Evolutionary conservation across 2,797 vertebrate genomes (phyloP).

Genomic region (Sebastes vulpes): DNA sequence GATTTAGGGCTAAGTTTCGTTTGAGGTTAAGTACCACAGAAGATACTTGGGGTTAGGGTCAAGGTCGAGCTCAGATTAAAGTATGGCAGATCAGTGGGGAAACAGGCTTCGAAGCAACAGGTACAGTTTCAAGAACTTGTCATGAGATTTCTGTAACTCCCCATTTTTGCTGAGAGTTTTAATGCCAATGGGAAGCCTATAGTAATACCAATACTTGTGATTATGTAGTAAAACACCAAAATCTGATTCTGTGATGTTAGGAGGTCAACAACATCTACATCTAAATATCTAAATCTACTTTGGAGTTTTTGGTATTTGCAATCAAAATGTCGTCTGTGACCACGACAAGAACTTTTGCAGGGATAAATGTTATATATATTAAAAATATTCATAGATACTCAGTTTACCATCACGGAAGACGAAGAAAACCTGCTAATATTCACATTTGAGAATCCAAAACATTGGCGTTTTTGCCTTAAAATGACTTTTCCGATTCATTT

Average conservation of each 20-base stretch:
- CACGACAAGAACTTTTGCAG: not conserved
- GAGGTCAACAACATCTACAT: not conserved
- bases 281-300: not conserved
- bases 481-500: not conserved
- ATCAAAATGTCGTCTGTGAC: not conserved
- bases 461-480: not conserved
- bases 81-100: not conserved
- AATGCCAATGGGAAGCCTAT: not conserved
- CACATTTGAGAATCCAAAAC: not conserved
- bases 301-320: not conserved
- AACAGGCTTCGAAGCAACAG: not conserved
- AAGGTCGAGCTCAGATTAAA: not conserved
- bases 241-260: not conserved
- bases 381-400: not conserved
- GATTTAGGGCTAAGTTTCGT: not conserved
- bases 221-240: not conserved
- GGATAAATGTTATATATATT: not conserved
- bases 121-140: not conserved
- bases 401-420: not conserved
- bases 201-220: not conserved
- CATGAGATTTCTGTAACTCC: rapidly evolving
- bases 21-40: not conserved
- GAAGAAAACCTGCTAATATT: not conserved
- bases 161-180: not conserved
- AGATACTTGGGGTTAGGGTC: not conserved